phyloP scores from a whole-genome alignment of 2,888 invertebrate species.

The Drosophila percnosoma region DNA sequence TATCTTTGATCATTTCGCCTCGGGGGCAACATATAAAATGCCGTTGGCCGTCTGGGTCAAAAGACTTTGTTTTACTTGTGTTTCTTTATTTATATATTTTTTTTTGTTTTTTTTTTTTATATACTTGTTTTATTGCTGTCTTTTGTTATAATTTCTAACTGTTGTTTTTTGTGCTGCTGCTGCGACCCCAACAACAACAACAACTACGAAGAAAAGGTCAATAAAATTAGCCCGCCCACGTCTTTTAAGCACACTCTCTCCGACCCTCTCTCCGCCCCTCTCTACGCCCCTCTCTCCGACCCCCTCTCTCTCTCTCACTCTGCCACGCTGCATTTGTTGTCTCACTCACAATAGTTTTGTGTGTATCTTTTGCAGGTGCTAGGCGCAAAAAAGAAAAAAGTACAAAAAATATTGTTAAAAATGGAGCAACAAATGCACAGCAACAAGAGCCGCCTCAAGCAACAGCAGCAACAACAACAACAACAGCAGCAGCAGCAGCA shows the following conservation, averaged over 20 bases:
- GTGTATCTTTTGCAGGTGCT: slow-evolving; percentile 69
- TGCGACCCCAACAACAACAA: not conserved
- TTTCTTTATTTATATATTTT: not conserved
- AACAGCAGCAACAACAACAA: slow-evolving; percentile 20
- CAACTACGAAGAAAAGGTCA: slow-evolving; percentile 16
- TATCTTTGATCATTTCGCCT: slow-evolving; percentile 25
- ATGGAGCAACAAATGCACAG: slow-evolving; percentile 58
- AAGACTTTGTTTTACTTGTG: slow-evolving; percentile 33
- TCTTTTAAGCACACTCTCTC: not conserved
- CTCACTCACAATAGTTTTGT: slow-evolving; percentile 47
- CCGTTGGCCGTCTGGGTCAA: slow-evolving; percentile 39
- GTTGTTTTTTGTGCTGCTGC: slow-evolving; percentile 18
- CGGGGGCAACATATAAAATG: slow-evolving; percentile 18
- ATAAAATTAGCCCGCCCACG: not conserved
- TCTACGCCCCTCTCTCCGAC: not conserved
- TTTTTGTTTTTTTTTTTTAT: not conserved
- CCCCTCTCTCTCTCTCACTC: not conserved
- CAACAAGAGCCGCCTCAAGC: slow-evolving; percentile 42
- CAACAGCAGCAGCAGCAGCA: slow-evolving; percentile 16
- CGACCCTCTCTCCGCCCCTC: not conserved
- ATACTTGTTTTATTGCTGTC: slow-evolving; percentile 13
- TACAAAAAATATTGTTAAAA: slow-evolving; percentile 25
- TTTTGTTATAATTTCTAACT: slow-evolving; percentile 39
- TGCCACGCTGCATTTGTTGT: slow-evolving; percentile 28
- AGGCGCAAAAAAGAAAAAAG: slow-evolving; percentile 21